Conservation (phyloP, 2,113 vertebrate species). For the Rhegmatorhina hoffmannsi region DNA sequence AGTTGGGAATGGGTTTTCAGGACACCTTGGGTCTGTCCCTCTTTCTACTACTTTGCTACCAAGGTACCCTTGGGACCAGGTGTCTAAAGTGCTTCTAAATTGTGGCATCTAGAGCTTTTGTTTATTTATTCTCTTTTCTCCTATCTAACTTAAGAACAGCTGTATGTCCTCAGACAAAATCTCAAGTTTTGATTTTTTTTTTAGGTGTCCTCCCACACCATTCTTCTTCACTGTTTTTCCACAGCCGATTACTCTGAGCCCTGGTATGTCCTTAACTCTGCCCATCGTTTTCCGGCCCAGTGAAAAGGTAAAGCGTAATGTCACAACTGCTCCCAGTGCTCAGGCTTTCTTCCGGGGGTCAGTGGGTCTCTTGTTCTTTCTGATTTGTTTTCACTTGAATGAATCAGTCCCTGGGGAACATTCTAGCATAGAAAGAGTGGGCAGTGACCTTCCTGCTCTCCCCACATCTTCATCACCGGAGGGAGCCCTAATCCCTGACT, state of each 20-base stretch:
- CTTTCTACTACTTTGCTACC: not conserved
- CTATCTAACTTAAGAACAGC: not conserved
- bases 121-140: not conserved
- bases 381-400: not conserved
- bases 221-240: conserved; percentile 83
- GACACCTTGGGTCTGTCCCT: not conserved
- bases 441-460: not conserved
- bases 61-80: not conserved
- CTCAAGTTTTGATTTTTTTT: not conserved
- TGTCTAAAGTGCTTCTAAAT: not conserved
- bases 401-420: not conserved
- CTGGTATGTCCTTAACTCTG: conserved; percentile 84
- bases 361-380: not conserved
- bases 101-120: not conserved
- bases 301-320: conserved; percentile 78
- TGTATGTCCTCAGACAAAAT: not conserved
- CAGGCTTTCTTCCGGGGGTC: not conserved
- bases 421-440: not conserved
- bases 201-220: conserved; percentile 83
- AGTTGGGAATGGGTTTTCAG: not conserved
- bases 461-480: not conserved
- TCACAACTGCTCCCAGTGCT: not conserved
- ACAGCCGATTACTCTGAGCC: conserved; percentile 81
- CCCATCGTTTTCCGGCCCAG: conserved; percentile 86
- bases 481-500: not conserved